Evolutionary conservation across 2,113 vertebrate genomes (phyloP).

Genomic region (Gallinago undulata): DNA sequence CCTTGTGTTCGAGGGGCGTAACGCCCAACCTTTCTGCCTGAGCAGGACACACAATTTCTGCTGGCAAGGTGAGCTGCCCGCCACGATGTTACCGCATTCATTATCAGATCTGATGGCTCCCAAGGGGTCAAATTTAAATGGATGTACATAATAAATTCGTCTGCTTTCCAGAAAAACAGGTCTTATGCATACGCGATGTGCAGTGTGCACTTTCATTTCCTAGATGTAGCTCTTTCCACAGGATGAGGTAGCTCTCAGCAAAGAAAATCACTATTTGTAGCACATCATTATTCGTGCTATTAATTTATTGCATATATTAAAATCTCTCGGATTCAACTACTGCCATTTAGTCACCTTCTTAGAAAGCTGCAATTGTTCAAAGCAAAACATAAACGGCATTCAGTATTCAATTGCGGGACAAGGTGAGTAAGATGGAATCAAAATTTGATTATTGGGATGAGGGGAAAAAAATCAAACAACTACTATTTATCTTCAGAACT

Average conservation of each 20-base stretch:
- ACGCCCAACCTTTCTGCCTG: background rate
- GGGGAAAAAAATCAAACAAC: background rate
- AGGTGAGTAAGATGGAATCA: background rate
- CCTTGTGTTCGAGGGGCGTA: background rate
- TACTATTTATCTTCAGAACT: background rate
- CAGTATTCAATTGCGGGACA: background rate
- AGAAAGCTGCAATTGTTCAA: background rate
- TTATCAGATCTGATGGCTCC: background rate
- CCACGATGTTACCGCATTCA: background rate
- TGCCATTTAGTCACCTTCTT: background rate
- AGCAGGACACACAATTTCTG: background rate
- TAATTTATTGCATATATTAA: background rate
- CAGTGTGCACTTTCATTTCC: background rate
- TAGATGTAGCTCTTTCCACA: background rate
- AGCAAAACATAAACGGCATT: background rate
- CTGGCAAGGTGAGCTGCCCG: background rate
- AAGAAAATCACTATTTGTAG: background rate
- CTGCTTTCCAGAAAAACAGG: background rate
- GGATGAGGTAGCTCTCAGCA: background rate
- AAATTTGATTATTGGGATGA: background rate
- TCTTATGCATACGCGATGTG: background rate
- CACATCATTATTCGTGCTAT: background rate
- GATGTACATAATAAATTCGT: background rate
- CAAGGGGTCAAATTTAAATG: background rate
- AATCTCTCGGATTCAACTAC: background rate